Percentiles rank a stretch among this genome's conserved stretches.
phyloP scores from a whole-genome alignment of 2,113 vertebrate genomes.

The Sigmodon hispidus region DNA sequence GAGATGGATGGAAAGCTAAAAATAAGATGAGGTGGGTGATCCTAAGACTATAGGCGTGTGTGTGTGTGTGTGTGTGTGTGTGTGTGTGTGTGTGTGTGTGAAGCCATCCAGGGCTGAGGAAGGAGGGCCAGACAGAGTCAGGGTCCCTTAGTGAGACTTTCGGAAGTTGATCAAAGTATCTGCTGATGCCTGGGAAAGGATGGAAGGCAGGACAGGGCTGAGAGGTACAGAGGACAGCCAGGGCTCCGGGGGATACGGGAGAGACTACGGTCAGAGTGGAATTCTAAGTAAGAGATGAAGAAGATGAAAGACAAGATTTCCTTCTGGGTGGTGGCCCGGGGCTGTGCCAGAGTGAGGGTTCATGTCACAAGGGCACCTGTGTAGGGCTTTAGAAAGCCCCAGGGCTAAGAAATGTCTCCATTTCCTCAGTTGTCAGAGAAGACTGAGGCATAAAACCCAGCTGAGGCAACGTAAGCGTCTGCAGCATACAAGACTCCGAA shows the following conservation, averaged over 20 bases:
- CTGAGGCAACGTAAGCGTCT: rapidly evolving
- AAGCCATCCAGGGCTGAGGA: background rate
- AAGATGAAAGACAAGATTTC: background rate
- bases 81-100: background rate
- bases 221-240: background rate
- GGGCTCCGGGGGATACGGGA: background rate
- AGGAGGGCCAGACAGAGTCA: background rate
- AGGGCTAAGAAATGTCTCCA: background rate
- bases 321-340: too few species aligned
- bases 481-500: background rate
- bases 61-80: too few species aligned
- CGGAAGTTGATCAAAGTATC: background rate
- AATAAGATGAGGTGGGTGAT: background rate
- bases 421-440: background rate
- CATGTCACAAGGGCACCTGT: background rate
- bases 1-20: background rate
- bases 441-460: background rate
- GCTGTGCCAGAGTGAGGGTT: background rate
- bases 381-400: background rate
- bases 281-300: background rate
- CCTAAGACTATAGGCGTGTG: background rate
- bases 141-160: background rate
- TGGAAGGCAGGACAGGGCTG: background rate
- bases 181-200: too few species aligned
- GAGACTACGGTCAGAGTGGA: background rate